Percentiles rank a stretch among this genome's conserved stretches.
Conservation (phyloP, 2,888 invertebrate species). For the Laothoe populi region DNA sequence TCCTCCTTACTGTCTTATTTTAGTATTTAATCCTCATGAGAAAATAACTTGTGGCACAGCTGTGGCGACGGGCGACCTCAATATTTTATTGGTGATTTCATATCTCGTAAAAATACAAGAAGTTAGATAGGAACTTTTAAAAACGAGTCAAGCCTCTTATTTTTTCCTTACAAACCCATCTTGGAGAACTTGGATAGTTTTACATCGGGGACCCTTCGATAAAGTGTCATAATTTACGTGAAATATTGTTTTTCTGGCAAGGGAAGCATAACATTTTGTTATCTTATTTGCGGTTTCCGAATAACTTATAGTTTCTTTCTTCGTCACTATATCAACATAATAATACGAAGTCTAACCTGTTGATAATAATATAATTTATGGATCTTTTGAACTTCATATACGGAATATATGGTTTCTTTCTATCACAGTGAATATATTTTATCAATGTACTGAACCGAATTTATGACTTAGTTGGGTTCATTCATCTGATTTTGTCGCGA, state of each 20-base stretch:
- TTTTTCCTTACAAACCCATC: conserved; percentile 70
- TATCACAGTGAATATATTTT: conserved; percentile 30
- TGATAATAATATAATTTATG: conserved; percentile 49
- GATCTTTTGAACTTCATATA: conserved; percentile 22
- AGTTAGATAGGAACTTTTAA: conserved; percentile 68
- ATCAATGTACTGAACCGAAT: neutral
- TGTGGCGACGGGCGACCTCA: conserved; percentile 54
- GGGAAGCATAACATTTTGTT: conserved; percentile 61
- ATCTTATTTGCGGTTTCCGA: conserved; percentile 63
- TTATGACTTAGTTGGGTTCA: neutral
- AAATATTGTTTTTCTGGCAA: conserved; percentile 69
- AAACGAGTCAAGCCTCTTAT: conserved; percentile 60
- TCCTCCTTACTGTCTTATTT: conserved; percentile 37
- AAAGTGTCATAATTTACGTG: conserved; percentile 77
- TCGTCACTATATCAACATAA: conserved; percentile 42
- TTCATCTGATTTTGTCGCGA: neutral
- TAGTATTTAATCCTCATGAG: conserved; percentile 56
- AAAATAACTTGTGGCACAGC: conserved; percentile 60
- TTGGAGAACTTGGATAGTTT: conserved; percentile 72
- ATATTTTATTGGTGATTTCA: conserved; percentile 72
- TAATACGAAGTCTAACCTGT: conserved; percentile 54
- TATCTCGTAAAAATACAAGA: conserved; percentile 68
- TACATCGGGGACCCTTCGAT: conserved; percentile 74
- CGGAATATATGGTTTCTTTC: conserved; percentile 14
- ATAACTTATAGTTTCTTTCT: conserved; percentile 53